These are phyloP conservation scores for Chloroceryle inda DNA, from an alignment of 2,797 vertebrate species.

Conservation along the genomic window DNA sequence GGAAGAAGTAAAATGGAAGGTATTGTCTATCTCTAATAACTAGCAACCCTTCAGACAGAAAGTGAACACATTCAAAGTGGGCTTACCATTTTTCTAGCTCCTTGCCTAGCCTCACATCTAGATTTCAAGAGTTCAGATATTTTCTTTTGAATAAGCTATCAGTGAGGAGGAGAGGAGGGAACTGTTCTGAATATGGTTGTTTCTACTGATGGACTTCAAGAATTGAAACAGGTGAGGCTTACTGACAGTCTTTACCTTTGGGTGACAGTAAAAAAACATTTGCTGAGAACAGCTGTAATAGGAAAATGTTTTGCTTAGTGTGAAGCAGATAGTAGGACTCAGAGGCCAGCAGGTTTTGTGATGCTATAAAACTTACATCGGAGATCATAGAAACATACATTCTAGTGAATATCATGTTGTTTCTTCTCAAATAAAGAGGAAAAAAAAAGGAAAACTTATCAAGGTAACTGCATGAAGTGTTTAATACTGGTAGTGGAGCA, in stretches of 20 bases:
- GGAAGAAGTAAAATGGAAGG: neutral
- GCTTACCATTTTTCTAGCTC: neutral
- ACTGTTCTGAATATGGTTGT: neutral
- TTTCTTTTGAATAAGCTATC: neutral
- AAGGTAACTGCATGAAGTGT: neutral
- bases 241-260: neutral
- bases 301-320: neutral
- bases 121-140: neutral
- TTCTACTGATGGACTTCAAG: neutral
- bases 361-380: neutral
- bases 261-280: neutral
- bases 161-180: neutral
- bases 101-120: neutral
- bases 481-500: neutral
- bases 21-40: neutral
- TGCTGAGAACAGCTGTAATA: neutral
- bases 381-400: neutral
- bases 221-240: neutral
- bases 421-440: neutral
- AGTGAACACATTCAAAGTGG: accelerated
- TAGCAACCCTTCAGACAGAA: neutral
- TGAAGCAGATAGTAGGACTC: neutral
- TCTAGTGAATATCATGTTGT: neutral
- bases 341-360: neutral
- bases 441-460: neutral